These are phyloP conservation scores for Rhagophthalmus giganteus DNA, from an alignment of 2,888 invertebrate genomes.

Conservation along the genomic window DNA sequence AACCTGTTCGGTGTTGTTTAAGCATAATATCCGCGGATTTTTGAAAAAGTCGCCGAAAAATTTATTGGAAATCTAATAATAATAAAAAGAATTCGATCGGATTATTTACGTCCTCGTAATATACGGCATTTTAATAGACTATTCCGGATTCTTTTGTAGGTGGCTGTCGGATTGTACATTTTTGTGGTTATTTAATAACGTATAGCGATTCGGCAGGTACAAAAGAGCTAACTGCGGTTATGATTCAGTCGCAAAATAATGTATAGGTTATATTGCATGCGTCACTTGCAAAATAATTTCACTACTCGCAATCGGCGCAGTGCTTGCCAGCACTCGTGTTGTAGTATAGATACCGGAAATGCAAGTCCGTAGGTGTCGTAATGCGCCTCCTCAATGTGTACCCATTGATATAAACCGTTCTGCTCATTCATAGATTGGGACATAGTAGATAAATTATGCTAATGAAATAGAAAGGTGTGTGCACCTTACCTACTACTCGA, in stretches of 20 bases:
- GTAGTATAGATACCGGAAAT: constrained; percentile 35
- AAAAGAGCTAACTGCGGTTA: constrained; percentile 5
- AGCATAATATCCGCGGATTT: constrained; percentile 18
- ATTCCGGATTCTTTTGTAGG: constrained; percentile 21
- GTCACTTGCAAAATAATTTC: constrained; percentile 27
- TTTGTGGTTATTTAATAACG: constrained; percentile 20
- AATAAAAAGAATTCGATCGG: constrained; percentile 13
- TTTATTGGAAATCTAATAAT: too few relatives aligned
- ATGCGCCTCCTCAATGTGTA: constrained; percentile 37
- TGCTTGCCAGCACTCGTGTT: constrained; percentile 15
- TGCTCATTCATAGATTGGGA: constrained; percentile 40
- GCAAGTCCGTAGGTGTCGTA: constrained; percentile 35
- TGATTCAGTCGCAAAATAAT: constrained; percentile 13
- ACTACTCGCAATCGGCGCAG: too few relatives aligned
- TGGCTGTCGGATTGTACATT: constrained; percentile 16
- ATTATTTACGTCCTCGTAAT: constrained; percentile 5
- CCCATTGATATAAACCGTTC: constrained; percentile 37
- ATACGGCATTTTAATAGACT: constrained; percentile 1
- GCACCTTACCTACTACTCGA: constrained; percentile 40
- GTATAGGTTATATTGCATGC: constrained; percentile 23
- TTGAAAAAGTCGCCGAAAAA: constrained; percentile 16
- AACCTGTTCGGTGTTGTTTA: constrained; percentile 24
- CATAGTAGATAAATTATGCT: constrained; percentile 40
- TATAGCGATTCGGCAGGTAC: neutral
- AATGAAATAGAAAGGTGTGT: constrained; percentile 41